A percentile compares a stretch with the other conserved stretches of the same genome.
phyloP scores from a whole-genome alignment of 2,113 vertebrate genomes.

The Austrofundulus limnaeus region DNA sequence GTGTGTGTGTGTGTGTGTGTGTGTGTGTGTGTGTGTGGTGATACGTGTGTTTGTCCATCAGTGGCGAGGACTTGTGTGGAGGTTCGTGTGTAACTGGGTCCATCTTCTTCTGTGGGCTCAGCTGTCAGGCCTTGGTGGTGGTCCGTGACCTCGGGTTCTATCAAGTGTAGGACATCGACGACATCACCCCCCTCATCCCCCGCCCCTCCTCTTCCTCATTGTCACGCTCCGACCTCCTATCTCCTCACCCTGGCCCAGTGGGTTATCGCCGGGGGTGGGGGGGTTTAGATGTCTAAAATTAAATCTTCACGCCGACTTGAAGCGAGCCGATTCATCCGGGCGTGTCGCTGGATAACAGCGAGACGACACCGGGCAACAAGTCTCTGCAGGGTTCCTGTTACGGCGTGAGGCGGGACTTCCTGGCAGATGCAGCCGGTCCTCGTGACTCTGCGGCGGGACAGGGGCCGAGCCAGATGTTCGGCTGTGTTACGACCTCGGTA shows the following conservation, averaged over 20 bases:
- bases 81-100: conserved; percentile 2
- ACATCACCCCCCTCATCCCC: too few relatives aligned
- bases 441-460: conserved; percentile 40
- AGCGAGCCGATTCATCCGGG: conserved; percentile 6
- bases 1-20: not conserved
- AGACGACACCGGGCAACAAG: too few relatives aligned
- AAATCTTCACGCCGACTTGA: conserved; percentile 22
- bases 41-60: conserved; percentile 8
- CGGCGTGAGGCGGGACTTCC: conserved; percentile 11
- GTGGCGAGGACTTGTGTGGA: conserved; percentile 10
- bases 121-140: conserved; percentile 59
- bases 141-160: conserved; percentile 63
- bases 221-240: conserved; percentile 12
- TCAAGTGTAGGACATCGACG: conserved; percentile 54
- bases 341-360: not conserved
- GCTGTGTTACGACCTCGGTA: conserved; percentile 52
- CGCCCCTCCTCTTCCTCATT: conserved; percentile 18
- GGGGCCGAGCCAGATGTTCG: conserved; percentile 64
- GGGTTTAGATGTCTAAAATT: conserved; percentile 39
- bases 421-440: conserved; percentile 32
- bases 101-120: conserved; percentile 34
- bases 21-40: too few relatives aligned
- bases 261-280: conserved; percentile 51
- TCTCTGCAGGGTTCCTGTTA: not conserved
- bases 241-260: conserved; percentile 54